A percentile compares a stretch with the other conserved stretches of the same genome.
Evolutionary conservation across 92 coral and sea anemone genomes (phyloP).

Genomic region (Virgularia gustaviana): DNA sequence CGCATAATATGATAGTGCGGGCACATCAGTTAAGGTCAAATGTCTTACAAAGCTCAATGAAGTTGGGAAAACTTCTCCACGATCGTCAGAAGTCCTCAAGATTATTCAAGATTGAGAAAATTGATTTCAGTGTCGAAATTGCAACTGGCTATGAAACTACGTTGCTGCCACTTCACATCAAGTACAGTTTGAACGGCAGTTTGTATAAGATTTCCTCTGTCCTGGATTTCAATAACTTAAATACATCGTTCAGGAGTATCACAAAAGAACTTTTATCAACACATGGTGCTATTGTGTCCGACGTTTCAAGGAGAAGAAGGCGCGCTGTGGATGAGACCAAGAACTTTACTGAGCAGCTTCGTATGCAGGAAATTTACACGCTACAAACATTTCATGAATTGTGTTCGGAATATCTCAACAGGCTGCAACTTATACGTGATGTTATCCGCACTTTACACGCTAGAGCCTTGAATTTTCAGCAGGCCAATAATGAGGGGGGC

Average conservation of each 20-base stretch:
- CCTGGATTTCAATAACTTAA: constrained; percentile 28
- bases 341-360: no score
- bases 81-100: not conserved
- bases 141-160: not conserved
- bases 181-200: not conserved
- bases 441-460: not conserved
- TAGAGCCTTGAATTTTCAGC: constrained; percentile 1
- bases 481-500: not conserved
- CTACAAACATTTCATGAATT: constrained; percentile 48
- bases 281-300: constrained; percentile 48
- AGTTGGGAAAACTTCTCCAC: not conserved
- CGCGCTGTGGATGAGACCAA: constrained; percentile 36
- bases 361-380: constrained; percentile 53
- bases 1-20: constrained; percentile 28
- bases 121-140: not conserved
- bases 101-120: not conserved
- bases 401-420: constrained; percentile 34
- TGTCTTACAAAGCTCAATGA: constrained; percentile 18
- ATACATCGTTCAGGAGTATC: constrained; percentile 42
- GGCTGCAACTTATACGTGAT: constrained; percentile 31
- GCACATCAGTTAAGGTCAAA: constrained; percentile 17
- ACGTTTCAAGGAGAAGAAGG: constrained; percentile 32
- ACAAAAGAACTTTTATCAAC: constrained; percentile 45
- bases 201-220: constrained; percentile 6
- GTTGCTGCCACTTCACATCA: constrained; percentile 23